Conservation (phyloP, 1,140 invertebrate species). For the Drosophila ogumai region DNA sequence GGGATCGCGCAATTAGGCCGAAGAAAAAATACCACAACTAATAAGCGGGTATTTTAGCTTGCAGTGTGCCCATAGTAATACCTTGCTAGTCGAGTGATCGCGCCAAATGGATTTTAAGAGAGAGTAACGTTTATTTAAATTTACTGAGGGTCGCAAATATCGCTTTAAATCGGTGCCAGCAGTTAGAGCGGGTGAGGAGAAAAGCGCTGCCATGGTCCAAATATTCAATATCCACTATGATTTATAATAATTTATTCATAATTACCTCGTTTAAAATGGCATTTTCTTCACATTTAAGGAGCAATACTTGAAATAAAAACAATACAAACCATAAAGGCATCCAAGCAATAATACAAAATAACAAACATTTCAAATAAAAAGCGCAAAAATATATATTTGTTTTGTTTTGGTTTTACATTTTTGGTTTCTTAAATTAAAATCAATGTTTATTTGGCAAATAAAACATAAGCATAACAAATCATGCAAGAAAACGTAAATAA, state of each 20-base stretch:
- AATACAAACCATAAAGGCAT: slow-evolving; percentile 44
- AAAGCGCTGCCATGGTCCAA: background rate
- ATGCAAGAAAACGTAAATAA: slow-evolving; percentile 25
- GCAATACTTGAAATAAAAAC: slow-evolving; percentile 19
- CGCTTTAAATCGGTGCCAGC: no score
- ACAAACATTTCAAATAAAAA: slow-evolving; percentile 37
- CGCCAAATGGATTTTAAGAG: no score
- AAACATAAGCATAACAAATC: slow-evolving; percentile 34
- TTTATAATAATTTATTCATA: background rate
- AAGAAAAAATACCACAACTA: background rate
- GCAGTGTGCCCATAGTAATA: background rate
- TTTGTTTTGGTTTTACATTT: slow-evolving; percentile 21
- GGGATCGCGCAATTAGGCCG: background rate
- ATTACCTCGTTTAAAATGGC: no score
- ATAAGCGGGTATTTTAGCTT: background rate
- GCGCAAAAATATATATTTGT: slow-evolving; percentile 15
- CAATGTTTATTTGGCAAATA: slow-evolving; percentile 19
- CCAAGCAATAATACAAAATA: slow-evolving; percentile 31
- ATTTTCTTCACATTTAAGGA: no score
- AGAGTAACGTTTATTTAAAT: no score
- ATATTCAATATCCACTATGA: no score
- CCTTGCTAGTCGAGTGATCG: no score
- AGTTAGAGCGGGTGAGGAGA: no score
- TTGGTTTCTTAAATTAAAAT: slow-evolving; percentile 27
- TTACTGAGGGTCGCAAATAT: no score